These are phyloP conservation scores for Oryzias dopingdopingensis DNA, from an alignment of 2,797 vertebrate species.

Conservation along the genomic window DNA sequence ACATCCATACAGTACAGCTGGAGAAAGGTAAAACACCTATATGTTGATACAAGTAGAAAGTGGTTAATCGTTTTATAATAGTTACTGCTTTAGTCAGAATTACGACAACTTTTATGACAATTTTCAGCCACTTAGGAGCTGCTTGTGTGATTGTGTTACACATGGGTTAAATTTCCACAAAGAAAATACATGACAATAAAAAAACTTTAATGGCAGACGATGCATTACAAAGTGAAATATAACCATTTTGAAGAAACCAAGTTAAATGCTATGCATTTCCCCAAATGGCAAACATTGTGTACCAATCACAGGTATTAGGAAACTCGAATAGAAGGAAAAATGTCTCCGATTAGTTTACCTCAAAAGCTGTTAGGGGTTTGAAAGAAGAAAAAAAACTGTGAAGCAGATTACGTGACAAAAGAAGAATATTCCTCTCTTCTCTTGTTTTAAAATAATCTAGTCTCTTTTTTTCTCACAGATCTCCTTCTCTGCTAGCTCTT, in stretches of 20 bases:
- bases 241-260: neutral
- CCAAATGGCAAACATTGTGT: slow-evolving; percentile 2
- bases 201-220: no score
- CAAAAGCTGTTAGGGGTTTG: slow-evolving; percentile 58
- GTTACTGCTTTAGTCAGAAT: no score
- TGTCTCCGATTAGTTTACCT: slow-evolving; percentile 65
- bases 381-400: slow-evolving; percentile 42
- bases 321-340: slow-evolving; percentile 47
- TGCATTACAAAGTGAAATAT: no score
- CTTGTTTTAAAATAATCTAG: slow-evolving; percentile 42
- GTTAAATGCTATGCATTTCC: slow-evolving; percentile 12
- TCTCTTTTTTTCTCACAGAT: slow-evolving; percentile 69
- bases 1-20: no score
- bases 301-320: slow-evolving; percentile 53
- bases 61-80: no score
- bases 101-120: no score
- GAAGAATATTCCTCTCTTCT: slow-evolving; percentile 52
- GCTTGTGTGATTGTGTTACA: no score
- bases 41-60: no score
- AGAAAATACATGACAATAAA: no score
- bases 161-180: no score
- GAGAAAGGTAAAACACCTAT: no score
- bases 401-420: slow-evolving; percentile 74
- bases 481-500: slow-evolving; percentile 57
- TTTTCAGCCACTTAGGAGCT: no score